A percentile compares a stretch with the other conserved stretches of the same genome.
These are phyloP conservation scores for Styela plicata DNA, from an alignment of 23 tunicate genomes.

Conservation along the genomic window DNA sequence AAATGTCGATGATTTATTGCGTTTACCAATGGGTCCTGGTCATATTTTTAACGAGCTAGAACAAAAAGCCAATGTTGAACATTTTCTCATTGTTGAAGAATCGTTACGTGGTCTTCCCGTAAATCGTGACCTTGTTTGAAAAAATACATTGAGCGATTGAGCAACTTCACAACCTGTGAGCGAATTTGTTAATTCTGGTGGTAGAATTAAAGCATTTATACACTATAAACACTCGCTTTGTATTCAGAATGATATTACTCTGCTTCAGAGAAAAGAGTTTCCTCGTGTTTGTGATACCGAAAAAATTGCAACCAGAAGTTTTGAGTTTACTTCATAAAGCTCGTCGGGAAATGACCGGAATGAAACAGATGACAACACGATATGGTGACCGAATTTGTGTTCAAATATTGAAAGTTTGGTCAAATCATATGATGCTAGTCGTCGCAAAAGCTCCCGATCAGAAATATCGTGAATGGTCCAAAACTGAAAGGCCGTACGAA, in stretches of 20 bases:
- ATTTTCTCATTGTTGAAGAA: neutral
- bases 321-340: conserved; percentile 19
- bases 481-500: conserved; percentile 11
- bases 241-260: no score
- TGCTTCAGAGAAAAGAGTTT: no score
- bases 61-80: neutral
- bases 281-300: no score
- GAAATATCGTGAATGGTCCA: neutral
- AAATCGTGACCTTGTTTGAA: neutral
- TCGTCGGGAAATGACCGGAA: conserved; percentile 33
- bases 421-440: no score
- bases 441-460: neutral
- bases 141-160: neutral
- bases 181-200: no score
- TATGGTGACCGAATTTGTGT: no score
- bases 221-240: no score
- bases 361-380: conserved; percentile 30
- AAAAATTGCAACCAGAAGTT: neutral
- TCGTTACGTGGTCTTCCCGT: conserved; percentile 9
- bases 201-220: neutral
- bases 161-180: no score
- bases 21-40: neutral
- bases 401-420: no score
- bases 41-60: conserved; percentile 9
- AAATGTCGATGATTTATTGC: conserved; percentile 29